Conservation (phyloP, 2,113 vertebrate genomes). For the Pseudonaja textilis region DNA sequence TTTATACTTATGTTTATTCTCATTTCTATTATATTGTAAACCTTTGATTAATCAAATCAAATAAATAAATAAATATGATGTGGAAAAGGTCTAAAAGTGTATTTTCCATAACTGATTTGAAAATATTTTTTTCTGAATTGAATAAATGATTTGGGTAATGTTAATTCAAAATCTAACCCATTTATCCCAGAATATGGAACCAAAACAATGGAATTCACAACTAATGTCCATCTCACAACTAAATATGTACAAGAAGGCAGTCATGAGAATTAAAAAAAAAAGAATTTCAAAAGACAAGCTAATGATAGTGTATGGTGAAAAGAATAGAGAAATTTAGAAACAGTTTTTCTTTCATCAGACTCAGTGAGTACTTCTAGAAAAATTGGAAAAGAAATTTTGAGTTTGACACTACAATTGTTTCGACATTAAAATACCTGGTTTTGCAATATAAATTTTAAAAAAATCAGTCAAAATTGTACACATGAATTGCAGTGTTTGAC, state of each 20-base stretch:
- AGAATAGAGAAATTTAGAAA: background rate
- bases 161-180: background rate
- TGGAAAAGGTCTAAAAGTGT: background rate
- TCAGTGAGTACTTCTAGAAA: background rate
- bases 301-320: background rate
- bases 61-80: too few relatives aligned
- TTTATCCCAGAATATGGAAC: background rate
- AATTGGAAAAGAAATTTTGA: background rate
- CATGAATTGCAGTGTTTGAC: background rate
- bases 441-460: background rate
- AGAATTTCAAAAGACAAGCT: background rate
- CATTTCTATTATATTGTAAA: too few relatives aligned
- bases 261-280: background rate
- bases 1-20: too few relatives aligned
- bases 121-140: background rate
- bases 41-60: too few relatives aligned
- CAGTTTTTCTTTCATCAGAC: background rate
- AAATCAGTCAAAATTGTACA: background rate
- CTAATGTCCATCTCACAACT: background rate
- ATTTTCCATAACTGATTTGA: background rate
- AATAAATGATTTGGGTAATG: background rate
- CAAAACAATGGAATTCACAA: background rate
- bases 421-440: background rate
- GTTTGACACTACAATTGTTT: background rate
- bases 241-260: background rate